These are phyloP conservation scores for Zhuqinia jingwanae DNA, from an alignment of 2,888 invertebrate species.

Conservation along the genomic window DNA sequence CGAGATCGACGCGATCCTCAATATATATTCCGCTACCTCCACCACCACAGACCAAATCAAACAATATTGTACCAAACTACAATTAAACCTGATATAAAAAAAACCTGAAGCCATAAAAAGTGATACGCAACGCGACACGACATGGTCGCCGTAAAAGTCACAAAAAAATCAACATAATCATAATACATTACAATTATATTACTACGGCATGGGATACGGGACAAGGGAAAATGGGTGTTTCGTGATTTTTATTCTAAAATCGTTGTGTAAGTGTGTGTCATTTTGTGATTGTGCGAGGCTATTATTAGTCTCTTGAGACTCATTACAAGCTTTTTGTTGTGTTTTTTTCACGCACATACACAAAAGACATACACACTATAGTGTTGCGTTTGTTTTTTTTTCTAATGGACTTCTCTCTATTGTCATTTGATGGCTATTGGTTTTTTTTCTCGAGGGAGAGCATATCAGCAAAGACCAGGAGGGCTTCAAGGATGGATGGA, in stretches of 20 bases:
- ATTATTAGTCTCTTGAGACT: conserved; percentile 38
- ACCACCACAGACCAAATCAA: conserved; percentile 12
- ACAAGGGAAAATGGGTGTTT: conserved; percentile 26
- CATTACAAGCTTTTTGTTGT: conserved; percentile 28
- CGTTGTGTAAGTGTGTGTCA: too few relatives aligned
- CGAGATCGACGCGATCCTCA: not conserved
- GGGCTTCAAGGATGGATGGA: conserved; percentile 11
- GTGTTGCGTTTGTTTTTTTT: not conserved
- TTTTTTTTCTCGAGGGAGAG: not conserved
- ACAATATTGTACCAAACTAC: conserved; percentile 14
- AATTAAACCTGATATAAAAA: conserved; percentile 19
- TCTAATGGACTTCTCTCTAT: not conserved
- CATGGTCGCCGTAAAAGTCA: conserved; percentile 10
- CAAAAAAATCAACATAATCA: conserved; percentile 4
- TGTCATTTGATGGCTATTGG: not conserved
- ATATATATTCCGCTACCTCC: not conserved
- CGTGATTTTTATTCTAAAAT: conserved; percentile 35
- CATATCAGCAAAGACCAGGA: too few relatives aligned
- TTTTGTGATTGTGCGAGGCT: too few relatives aligned
- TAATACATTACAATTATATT: too few relatives aligned
- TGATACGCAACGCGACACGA: too few relatives aligned
- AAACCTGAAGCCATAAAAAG: too few relatives aligned
- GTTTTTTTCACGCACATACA: not conserved
- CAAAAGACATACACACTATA: not conserved
- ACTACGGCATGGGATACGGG: too few relatives aligned